Conservation (phyloP, 2,797 vertebrate genomes). For the Spondyliosoma cantharus region DNA sequence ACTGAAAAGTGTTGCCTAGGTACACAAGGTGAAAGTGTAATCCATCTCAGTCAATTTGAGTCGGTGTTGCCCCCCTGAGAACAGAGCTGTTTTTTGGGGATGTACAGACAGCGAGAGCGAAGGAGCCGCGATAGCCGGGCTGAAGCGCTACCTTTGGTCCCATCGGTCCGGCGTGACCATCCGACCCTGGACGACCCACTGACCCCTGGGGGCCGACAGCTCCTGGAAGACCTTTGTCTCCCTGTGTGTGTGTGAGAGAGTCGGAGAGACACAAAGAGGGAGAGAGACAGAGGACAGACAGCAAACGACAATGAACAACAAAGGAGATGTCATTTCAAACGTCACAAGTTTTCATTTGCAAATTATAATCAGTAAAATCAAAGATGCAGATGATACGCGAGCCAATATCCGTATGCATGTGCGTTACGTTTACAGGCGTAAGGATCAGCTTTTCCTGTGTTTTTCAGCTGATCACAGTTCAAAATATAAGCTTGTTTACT, state of each 20-base stretch:
- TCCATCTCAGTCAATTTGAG: slow-evolving; percentile 22
- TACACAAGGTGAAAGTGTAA: slow-evolving; percentile 2
- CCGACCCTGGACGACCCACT: slow-evolving; percentile 56
- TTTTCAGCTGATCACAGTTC: not conserved
- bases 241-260: slow-evolving; percentile 49
- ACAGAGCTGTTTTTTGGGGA: not conserved
- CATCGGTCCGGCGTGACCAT: slow-evolving; percentile 61
- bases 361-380: not conserved
- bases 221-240: slow-evolving; percentile 84
- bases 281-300: not conserved
- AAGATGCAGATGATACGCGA: too few relatives aligned
- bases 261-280: not conserved
- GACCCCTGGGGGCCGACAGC: slow-evolving; percentile 81
- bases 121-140: not conserved
- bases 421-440: too few relatives aligned
- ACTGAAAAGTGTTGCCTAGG: not conserved
- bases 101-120: not conserved
- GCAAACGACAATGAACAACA: not conserved
- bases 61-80: not conserved
- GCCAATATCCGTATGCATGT: too few relatives aligned
- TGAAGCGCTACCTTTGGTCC: slow-evolving; percentile 77
- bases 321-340: not conserved
- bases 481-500: not conserved
- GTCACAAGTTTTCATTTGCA: not conserved
- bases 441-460: not conserved